These are phyloP conservation scores for Osmerus eperlanus DNA, from an alignment of 2,113 vertebrate genomes.

Conservation along the genomic window DNA sequence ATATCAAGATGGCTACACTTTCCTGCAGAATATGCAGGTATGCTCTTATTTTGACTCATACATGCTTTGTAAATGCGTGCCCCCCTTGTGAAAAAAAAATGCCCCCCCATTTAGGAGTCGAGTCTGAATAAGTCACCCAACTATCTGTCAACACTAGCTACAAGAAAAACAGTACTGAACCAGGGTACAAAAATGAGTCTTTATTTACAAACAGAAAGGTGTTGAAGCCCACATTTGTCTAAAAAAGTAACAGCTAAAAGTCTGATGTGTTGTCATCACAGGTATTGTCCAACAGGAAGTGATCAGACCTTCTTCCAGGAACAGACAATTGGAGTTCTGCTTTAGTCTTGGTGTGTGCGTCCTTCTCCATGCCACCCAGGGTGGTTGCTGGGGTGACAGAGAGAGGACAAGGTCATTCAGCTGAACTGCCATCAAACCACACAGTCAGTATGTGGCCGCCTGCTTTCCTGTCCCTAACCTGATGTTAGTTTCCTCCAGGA, in stretches of 20 bases:
- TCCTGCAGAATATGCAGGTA: too few relatives aligned
- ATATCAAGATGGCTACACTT: too few relatives aligned
- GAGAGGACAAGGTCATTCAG: background rate
- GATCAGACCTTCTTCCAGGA: background rate
- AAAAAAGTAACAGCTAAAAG: background rate
- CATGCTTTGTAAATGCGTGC: too few relatives aligned
- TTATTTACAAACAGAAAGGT: conserved; percentile 15
- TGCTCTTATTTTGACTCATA: too few relatives aligned
- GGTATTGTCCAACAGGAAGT: background rate
- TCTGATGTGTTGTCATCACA: background rate
- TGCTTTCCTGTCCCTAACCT: too few relatives aligned
- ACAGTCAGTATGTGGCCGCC: background rate
- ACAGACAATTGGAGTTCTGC: background rate
- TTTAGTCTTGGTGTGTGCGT: background rate
- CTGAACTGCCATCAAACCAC: background rate
- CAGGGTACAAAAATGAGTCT: conserved; percentile 2
- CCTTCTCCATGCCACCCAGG: background rate
- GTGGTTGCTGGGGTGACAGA: background rate
- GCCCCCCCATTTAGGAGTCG: too few relatives aligned
- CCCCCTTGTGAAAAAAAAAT: too few relatives aligned
- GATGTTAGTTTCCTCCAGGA: too few relatives aligned
- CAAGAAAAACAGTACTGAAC: background rate
- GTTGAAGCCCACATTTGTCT: background rate
- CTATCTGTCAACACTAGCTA: background rate
- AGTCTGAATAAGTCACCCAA: too few relatives aligned